Evolutionary conservation across 2,113 vertebrate species (phyloP), one percentile per base, ranked within the genome.

Genomic region (human): DNA sequence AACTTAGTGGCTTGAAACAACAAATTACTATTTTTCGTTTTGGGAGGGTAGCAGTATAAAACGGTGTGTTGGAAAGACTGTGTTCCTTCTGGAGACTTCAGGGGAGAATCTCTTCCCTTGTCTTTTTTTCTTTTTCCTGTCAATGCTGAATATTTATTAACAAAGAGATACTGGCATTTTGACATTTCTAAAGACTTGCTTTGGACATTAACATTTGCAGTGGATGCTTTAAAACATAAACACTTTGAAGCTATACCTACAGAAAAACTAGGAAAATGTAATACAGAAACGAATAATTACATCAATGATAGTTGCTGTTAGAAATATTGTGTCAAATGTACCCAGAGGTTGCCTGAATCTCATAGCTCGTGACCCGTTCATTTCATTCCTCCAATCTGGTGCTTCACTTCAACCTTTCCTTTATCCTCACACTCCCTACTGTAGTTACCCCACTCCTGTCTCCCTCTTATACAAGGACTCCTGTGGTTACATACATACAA

Each of bases 131-230:
- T 30, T 30, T 64, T 64, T 70, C 13, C n/a, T 85, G 59, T 57
- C 81, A 82, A 85, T 96, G 9, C 2, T 89, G 70, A 91, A 38
- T 68, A 87, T 81, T 92, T 78, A 66, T 81, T 75, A 95, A 70
- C 61, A 76, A 95, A 23, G 18, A 68, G 23, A 89, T 80, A 89
- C 1, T 57, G n/a, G 23, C 50, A 85, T 92, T 91, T 89, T 95
- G 22, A 91, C 32, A 91, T 93, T 45, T 57, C 50, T 38, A 25
- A 97, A 96, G 80, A 61, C 35, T 97, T 90, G 45, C 18, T 93
- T 97, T 91, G 20, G 43, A 92, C 66, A 92, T 43, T 38, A 89
- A 80, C 25, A 95, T 8, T 81, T 95, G 75, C 76, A 92, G 57
- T 70, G 27, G 12, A 43, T 89, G 35, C 25, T 89, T 94, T 73